Percentiles rank a stretch among this genome's conserved stretches.
phyloP scores from a whole-genome alignment of 1,140 invertebrate species.

The Vanessa atalanta region DNA sequence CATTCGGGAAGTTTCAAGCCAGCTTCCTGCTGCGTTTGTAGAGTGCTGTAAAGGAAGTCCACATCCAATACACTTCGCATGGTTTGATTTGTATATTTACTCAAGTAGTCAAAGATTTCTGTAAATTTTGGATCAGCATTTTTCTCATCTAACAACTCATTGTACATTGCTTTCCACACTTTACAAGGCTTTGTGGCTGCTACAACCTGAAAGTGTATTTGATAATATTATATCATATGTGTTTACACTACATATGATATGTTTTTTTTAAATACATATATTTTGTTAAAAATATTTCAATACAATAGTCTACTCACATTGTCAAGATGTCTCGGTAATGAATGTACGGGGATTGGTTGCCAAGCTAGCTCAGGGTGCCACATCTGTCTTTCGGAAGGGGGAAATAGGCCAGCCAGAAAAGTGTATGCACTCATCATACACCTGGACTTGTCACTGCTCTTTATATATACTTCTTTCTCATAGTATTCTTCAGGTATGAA shows the following conservation, averaged over 20 bases:
- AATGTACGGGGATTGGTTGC: slow-evolving; percentile 94
- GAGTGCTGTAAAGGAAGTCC: slow-evolving; percentile 87
- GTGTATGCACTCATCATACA: slow-evolving; percentile 93
- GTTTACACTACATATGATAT: no score
- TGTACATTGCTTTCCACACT: slow-evolving; percentile 80
- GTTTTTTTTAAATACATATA: no score
- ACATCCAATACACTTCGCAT: slow-evolving; percentile 85
- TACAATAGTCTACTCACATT: slow-evolving; percentile 81
- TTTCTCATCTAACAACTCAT: slow-evolving; percentile 80
- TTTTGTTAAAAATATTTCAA: no score
- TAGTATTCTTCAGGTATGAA: slow-evolving; percentile 85
- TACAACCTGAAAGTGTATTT: slow-evolving; percentile 80
- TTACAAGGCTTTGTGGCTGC: slow-evolving; percentile 84
- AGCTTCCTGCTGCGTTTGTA: slow-evolving; percentile 86
- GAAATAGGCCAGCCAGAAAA: slow-evolving; percentile 91
- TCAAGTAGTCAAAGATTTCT: slow-evolving; percentile 84
- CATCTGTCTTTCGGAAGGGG: slow-evolving; percentile 84
- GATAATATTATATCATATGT: neutral
- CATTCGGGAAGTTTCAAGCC: slow-evolving; percentile 86
- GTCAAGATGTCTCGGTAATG: slow-evolving; percentile 84
- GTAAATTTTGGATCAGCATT: slow-evolving; percentile 81
- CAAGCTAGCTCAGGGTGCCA: slow-evolving; percentile 89
- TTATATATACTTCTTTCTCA: slow-evolving; percentile 84
- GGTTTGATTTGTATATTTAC: slow-evolving; percentile 84
- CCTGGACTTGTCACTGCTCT: slow-evolving; percentile 90